Base-by-base conservation (phyloP, 2,113 vertebrate species). In the Furnarius figulus region DNA sequence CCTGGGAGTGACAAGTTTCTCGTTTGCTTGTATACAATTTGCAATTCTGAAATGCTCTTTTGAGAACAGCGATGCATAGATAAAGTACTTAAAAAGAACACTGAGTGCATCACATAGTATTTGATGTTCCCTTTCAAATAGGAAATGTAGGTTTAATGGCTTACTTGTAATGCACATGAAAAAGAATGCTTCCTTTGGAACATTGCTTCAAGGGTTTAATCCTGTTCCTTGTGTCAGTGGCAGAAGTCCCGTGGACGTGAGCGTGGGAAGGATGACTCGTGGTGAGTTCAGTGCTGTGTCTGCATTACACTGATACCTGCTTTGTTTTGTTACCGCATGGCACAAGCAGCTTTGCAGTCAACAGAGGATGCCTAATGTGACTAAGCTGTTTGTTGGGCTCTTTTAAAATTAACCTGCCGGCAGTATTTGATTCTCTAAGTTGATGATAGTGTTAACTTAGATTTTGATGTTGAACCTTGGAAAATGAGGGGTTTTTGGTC, bases 41-140 rank as follows among this genome's bases (percentile, higher is more conserved):
- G 95, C 91, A 95, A 79, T 95, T 97, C 94, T 87, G 89, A 96
- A 93, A 83, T 76, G 71, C 89, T 85, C 58, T 79, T 94, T 94
- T 61, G 87, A 56, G 91, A 89, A 75, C 78, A 79, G 74, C 0
- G 13, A 67, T 79, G 62, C 66, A 76, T 92, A 92, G 86, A 95
- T 95, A 58, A 85, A 79, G 46, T 76, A 42, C 66, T 78, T 72
- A 31, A 87, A 71, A 70, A 58, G 67, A 87, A 85, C 74, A 52
- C 66, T 25, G 67, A 55, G 21, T 52, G 39, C 46, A 35, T 81
- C 74, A 40, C 78, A 13, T 71, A 27, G 50, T 66, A 50, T 94
- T 95, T 79, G 78, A 91, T 79, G 30, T 89, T 89, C 71, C n/a
- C 56, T 85, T 93, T 85, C 12, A 25, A 75, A 70, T 83, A 44